Percentiles rank a stretch among this genome's conserved stretches.
These are phyloP conservation scores for Hyppa rectilinea DNA, from an alignment of 2,888 invertebrate genomes.

Conservation along the genomic window DNA sequence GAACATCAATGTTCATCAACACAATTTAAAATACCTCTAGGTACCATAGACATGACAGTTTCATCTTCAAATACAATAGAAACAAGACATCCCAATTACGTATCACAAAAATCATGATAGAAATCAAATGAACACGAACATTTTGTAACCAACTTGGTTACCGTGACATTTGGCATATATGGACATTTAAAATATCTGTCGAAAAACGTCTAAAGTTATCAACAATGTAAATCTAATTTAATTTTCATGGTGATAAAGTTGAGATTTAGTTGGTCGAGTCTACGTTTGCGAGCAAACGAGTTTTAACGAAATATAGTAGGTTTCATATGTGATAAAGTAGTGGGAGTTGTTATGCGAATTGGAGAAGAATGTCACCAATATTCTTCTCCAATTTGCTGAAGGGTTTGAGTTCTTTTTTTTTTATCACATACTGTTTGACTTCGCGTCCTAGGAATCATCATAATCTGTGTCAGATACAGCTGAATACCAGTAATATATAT, in stretches of 20 bases:
- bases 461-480: no score
- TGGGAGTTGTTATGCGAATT: conserved; percentile 29
- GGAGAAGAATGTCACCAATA: no score
- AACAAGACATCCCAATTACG: conserved; percentile 35
- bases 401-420: background rate
- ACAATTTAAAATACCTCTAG: background rate
- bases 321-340: conserved; percentile 10
- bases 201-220: conserved; percentile 53
- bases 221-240: conserved; percentile 49
- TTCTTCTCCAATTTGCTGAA: no score
- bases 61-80: background rate
- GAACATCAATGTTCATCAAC: background rate
- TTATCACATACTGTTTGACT: no score
- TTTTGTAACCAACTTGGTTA: conserved; percentile 58
- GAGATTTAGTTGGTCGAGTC: conserved; percentile 13
- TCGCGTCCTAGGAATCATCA: no score
- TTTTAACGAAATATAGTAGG: conserved; percentile 49
- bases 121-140: conserved; percentile 44
- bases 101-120: conserved; percentile 40
- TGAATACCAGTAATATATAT: no score
- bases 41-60: background rate
- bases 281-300: conserved; percentile 44
- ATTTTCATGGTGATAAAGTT: conserved; percentile 35
- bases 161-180: conserved; percentile 67
- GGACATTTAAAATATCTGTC: conserved; percentile 52